These are phyloP conservation scores for Triplophysa bombifrons DNA, from an alignment of 2,797 vertebrate genomes.

Conservation along the genomic window DNA sequence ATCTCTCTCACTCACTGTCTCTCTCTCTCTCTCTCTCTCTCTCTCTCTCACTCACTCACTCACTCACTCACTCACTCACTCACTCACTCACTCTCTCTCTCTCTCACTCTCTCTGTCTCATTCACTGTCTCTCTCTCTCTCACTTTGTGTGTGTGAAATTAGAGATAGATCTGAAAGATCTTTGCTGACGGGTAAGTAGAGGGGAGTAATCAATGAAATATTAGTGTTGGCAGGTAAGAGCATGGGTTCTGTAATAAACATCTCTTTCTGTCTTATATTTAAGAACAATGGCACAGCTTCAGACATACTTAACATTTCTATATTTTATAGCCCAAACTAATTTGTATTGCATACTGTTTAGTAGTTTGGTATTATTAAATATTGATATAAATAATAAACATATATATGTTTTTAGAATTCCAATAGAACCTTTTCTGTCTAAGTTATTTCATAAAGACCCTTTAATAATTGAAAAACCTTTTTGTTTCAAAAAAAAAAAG, in stretches of 20 bases:
- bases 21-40: neutral
- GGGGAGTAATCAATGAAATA: conserved; percentile 47
- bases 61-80: too few species aligned
- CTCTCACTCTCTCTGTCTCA: neutral
- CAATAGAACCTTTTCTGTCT: too few species aligned
- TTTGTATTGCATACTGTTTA: neutral
- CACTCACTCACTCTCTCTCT: too few species aligned
- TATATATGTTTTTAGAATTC: too few species aligned
- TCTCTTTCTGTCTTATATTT: conserved; percentile 12
- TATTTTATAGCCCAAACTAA: neutral
- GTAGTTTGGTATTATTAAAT: neutral
- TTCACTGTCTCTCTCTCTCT: too few species aligned
- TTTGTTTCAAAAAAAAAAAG: too few species aligned
- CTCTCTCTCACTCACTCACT: too few species aligned
- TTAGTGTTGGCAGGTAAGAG: conserved; percentile 50
- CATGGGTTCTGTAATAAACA: conserved; percentile 31
- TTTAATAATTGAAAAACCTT: too few species aligned
- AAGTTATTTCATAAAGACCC: too few species aligned
- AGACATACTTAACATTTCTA: neutral
- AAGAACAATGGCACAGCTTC: conserved; percentile 1
- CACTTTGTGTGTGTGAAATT: neutral
- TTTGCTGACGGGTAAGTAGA: conserved; percentile 48
- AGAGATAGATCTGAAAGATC: conserved; percentile 39
- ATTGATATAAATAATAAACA: too few species aligned
- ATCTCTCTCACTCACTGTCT: neutral